phyloP scores from a whole-genome alignment of 2,797 vertebrate species.

The Sebastes paucispinis region DNA sequence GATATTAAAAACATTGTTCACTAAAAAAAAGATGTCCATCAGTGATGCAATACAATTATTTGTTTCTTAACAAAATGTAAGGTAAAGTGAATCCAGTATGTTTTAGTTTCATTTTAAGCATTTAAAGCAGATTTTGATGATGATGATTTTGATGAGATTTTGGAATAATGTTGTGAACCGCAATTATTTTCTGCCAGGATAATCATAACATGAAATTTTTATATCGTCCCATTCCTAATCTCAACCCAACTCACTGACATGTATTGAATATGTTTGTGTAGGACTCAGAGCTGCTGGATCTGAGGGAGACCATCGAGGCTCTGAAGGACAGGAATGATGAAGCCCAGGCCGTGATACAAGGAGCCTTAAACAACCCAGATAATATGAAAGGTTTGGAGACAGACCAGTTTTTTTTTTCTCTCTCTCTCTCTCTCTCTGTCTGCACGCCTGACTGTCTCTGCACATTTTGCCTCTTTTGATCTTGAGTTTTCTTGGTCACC shows the following conservation, averaged over 20 bases:
- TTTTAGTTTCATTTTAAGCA: no score
- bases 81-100: no score
- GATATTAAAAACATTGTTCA: no score
- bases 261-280: constrained; percentile 52
- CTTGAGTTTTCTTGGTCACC: background rate
- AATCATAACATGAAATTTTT: no score
- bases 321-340: constrained; percentile 92
- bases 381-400: constrained; percentile 85
- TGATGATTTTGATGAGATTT: no score
- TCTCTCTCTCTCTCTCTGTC: background rate
- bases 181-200: no score
- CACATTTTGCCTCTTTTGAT: constrained; percentile 4
- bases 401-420: background rate
- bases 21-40: no score
- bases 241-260: background rate
- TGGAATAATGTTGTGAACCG: no score
- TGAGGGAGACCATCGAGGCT: constrained; percentile 93
- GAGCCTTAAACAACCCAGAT: constrained; percentile 88
- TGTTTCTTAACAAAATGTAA: no score
- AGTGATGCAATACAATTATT: no score
- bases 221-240: no score
- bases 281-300: constrained; percentile 90
- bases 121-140: no score
- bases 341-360: constrained; percentile 94
- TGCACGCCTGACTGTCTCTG: background rate